Conservation (phyloP, 1,140 invertebrate genomes). For the Thereuonema tuberculata region DNA sequence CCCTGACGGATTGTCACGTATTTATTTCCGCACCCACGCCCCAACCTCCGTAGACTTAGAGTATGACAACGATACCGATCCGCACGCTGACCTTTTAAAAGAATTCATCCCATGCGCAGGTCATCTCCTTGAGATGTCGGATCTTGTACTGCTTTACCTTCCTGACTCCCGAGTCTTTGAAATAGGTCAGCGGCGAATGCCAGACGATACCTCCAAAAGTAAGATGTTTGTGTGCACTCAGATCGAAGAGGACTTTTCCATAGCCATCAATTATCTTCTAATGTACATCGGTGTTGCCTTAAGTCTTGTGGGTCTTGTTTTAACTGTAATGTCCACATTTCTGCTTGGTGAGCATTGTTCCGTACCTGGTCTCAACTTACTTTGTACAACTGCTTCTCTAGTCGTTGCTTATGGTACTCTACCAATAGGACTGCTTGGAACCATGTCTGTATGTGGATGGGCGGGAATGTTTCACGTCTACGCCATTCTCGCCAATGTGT, state of each 20-base stretch:
- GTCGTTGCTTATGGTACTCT: constrained; percentile 19
- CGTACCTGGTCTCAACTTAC: constrained; percentile 20
- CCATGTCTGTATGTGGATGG: background rate
- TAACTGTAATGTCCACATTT: background rate
- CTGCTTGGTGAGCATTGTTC: constrained; percentile 14
- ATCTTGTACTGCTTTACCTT: background rate
- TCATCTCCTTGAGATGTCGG: background rate
- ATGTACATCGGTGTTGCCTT: background rate
- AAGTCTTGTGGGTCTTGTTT: background rate
- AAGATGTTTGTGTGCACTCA: background rate
- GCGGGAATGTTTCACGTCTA: constrained; percentile 13
- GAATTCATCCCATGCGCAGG: no score
- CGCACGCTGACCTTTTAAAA: background rate
- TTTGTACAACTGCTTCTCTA: constrained; percentile 13
- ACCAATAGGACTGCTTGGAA: constrained; percentile 9
- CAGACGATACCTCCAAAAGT: background rate
- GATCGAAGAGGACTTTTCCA: no score
- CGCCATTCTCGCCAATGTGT: constrained; percentile 31
- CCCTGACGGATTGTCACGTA: background rate
- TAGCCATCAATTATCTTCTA: no score
- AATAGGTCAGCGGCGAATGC: background rate
- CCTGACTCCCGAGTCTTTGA: background rate
- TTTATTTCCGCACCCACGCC: background rate
- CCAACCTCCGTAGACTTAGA: background rate
- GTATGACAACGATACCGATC: background rate